phyloP scores from a whole-genome alignment of 2,113 vertebrate species.

The Glaucidium brasilianum region DNA sequence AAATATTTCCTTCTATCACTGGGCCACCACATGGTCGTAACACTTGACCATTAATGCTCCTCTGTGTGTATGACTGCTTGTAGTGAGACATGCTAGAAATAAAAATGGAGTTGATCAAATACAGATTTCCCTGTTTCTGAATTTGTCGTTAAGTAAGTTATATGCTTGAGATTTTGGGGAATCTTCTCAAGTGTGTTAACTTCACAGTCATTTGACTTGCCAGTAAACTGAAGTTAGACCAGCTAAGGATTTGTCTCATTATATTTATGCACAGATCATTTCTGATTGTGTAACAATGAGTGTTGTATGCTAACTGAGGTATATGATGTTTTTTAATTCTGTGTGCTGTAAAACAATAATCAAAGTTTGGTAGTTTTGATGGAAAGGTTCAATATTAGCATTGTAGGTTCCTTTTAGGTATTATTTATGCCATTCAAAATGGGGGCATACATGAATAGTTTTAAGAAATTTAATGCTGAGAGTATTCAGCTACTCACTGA shows the following conservation, averaged over 20 bases:
- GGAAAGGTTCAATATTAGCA: background rate
- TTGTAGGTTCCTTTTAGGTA: background rate
- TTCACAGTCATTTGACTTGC: background rate
- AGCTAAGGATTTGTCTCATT: background rate
- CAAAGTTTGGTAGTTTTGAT: background rate
- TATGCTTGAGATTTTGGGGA: background rate
- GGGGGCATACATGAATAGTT: background rate
- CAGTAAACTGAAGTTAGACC: background rate
- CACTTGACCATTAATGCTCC: background rate
- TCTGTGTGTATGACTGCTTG: background rate
- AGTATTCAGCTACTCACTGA: background rate
- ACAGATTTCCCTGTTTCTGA: background rate
- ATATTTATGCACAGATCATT: background rate
- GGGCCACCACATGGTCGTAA: background rate
- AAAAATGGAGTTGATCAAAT: background rate
- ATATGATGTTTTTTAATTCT: background rate
- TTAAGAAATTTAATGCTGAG: background rate
- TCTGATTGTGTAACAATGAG: background rate
- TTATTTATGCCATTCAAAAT: background rate
- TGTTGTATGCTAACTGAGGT: background rate
- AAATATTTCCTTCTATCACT: background rate
- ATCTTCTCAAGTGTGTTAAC: background rate
- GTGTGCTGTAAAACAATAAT: background rate
- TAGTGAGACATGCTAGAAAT: background rate
- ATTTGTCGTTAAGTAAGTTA: background rate